Evolutionary conservation across 2,113 vertebrate genomes (phyloP), one percentile per base, ranked within the genome.

Genomic region (Xiphophorus hellerii): DNA sequence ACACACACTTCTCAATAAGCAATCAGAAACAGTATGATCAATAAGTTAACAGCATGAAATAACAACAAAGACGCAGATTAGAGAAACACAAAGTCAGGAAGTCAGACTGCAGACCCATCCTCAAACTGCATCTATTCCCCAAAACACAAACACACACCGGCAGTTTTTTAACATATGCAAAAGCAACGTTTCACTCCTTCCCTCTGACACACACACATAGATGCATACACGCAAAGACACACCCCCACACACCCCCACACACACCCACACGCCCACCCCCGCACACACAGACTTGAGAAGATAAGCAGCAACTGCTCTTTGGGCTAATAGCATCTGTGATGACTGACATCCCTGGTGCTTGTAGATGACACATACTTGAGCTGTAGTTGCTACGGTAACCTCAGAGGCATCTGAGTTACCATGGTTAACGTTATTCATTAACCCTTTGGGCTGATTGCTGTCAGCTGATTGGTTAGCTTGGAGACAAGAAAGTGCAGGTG

Each of bases 11-110:
- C 39, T 33, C 75, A 42, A 82, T 87, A 75, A 68, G 69, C 78
- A 76, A 78, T 76, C 44, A 73, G 31, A 66, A n/a, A 30, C 62
- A 30, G 48, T 69, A 37, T 74, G 54, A 76, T 74, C 69, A 81
- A 86, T 79, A 70, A 84, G 81, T 83, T 85, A 77, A 73, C 76
- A 72, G 35, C 61, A 84, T 69, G 69, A 84, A 87, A 79, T 71
- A 77, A 74, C 83, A 37, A 69, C 71, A 81, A 58, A 81, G 58
- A 83, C 58, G 72, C 44, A 72, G 30, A 44, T 72, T 60, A 72
- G 33, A 44, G 71, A 20, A 48, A 48, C 5, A 20, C 44, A 15
- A 48, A 48, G 15, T 48, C 5, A 48, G 14, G 44, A 20, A 4
- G 44, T 5, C 44, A 48, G 39, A 77, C 44, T 71, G 42, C 30